A percentile compares a stretch with the other conserved stretches of the same genome.
Conservation (phyloP, 2,113 vertebrate species). For the Sula dactylatra region DNA sequence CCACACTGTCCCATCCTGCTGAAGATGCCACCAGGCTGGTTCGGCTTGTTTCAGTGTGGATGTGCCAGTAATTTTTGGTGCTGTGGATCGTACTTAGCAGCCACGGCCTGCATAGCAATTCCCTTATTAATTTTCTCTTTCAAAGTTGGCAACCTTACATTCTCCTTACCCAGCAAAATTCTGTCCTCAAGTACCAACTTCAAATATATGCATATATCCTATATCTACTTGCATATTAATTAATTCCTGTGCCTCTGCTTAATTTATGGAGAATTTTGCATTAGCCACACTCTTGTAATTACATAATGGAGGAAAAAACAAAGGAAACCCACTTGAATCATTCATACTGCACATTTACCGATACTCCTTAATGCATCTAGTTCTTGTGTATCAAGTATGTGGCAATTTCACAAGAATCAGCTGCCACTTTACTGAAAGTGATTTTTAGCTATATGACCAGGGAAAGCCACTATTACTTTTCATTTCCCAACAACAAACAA, state of each 20-base stretch:
- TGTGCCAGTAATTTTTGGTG: not conserved
- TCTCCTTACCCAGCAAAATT: not conserved
- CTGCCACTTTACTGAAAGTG: not conserved
- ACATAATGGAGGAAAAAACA: not conserved
- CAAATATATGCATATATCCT: not conserved
- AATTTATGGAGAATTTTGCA: not conserved
- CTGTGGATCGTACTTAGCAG: not conserved
- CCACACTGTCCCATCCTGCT: not conserved
- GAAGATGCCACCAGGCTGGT: not conserved
- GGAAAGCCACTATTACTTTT: not conserved
- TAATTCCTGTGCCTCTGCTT: not conserved
- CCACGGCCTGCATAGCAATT: not conserved
- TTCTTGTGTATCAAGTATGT: not conserved
- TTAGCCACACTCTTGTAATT: not conserved
- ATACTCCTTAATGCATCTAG: not conserved
- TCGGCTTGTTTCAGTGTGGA: not conserved
- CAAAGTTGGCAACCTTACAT: not conserved
- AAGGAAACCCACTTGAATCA: not conserved
- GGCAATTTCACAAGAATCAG: slow-evolving; percentile 7
- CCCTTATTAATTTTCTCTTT: not conserved
- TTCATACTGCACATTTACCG: not conserved
- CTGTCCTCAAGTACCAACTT: not conserved
- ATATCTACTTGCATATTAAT: not conserved
- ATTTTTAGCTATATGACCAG: not conserved
- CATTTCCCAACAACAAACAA: not conserved